Percentiles rank a stretch among this genome's conserved stretches.
Evolutionary conservation across 1,140 invertebrate species (phyloP).

Genomic region (Leptopilina clavipes): DNA sequence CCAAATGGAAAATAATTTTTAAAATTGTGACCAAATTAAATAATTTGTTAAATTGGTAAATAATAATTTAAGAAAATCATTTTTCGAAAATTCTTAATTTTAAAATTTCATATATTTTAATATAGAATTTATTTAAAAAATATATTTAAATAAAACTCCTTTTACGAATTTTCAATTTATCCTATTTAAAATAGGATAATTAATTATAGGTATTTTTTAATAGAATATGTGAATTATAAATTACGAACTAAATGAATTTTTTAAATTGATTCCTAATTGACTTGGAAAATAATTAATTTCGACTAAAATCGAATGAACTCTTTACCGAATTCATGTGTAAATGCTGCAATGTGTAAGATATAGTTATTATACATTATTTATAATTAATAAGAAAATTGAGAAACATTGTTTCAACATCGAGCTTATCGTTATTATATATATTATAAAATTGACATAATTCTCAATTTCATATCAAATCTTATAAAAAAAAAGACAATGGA

Average conservation of each 20-base stretch:
- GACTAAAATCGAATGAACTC: constrained; percentile 15
- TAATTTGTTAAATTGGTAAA: no score
- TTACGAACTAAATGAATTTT: neutral
- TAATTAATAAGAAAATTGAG: constrained; percentile 22
- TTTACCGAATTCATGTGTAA: constrained; percentile 13
- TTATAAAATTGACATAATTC: neutral
- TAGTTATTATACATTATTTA: neutral
- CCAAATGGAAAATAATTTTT: no score
- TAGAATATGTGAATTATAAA: neutral
- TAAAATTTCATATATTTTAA: no score
- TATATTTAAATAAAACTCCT: no score
- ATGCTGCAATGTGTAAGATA: constrained; percentile 34
- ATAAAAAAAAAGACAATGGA: neutral
- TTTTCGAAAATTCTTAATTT: no score
- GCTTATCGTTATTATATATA: constrained; percentile 6
- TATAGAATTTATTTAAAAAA: no score
- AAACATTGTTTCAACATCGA: constrained; percentile 21
- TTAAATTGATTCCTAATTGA: neutral
- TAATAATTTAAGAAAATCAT: no score
- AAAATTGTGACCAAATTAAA: no score
- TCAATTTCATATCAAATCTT: constrained; percentile 10
- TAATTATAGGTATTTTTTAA: no score
- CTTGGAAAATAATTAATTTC: constrained; percentile 7
- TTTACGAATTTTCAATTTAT: no score
- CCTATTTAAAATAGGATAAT: no score